Evolutionary conservation across 2,113 vertebrate genomes (phyloP), one percentile per base, ranked within the genome.

Genomic region (Riparia riparia): DNA sequence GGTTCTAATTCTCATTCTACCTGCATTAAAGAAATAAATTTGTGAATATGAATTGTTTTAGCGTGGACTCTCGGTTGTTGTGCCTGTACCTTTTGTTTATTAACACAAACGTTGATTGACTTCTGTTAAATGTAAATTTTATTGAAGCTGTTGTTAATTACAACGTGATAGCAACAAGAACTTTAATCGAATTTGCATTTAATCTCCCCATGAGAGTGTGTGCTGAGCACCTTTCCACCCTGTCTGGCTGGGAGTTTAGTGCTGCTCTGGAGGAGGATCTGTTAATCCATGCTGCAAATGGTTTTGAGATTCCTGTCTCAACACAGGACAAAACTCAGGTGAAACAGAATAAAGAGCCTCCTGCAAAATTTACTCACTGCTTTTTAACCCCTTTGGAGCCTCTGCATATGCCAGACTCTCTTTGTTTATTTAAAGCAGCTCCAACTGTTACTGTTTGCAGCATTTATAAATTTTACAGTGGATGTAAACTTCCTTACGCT

Each of bases 121-220:
- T 71, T 68, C 6, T 25, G 8, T 39, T 42, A 39, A 42, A 31
- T 50, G 32, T 22, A 44, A 54, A 34, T 44, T 50, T 42, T 74
- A 18, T 31, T 28, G 10, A 58, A 53, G 9, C 45, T 50, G 47
- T n/a, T 68, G 13, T 79, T 74, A 45, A 54, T 37, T 44, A 24
- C 39, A 54, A 3, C 0, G 0, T 18, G 44, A 45, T 45, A 65
- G 20, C 24, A 19, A 31, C 15, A 45, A 54, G 39, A 54, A 37
- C 26, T 37, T 66, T 8, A 65, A 37, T 45, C 5, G 24, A 37
- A 31, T 34, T 29, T 34, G 2, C 25, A 12, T 65, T 54, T 44
- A 45, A 24, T 37, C 24, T 86, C 53, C 51, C 26, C 9, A 2
- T 31, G 66, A 2, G 14, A 16, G 4, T 44, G 12, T 20, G 42